These are phyloP conservation scores for Caenorhabditis imperialis DNA, from an alignment of 2,888 invertebrate species.

Conservation along the genomic window DNA sequence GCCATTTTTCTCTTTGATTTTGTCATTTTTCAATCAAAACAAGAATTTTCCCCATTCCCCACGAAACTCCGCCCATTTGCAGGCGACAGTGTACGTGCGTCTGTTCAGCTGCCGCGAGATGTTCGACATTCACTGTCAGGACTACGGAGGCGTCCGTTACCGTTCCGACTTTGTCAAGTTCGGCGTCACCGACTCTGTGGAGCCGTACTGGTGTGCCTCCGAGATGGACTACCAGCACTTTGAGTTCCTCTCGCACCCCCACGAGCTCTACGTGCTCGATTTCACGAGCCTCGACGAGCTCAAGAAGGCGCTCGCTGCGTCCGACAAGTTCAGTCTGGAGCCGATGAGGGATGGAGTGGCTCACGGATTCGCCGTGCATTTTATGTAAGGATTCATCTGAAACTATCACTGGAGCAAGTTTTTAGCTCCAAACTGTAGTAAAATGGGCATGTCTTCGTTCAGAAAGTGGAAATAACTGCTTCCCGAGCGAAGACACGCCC, in stretches of 20 bases:
- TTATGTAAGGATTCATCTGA: too few species aligned
- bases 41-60: too few species aligned
- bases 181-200: neutral
- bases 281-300: constrained; percentile 19
- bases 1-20: too few species aligned
- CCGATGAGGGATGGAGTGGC: constrained; percentile 17
- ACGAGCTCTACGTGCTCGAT: constrained; percentile 23
- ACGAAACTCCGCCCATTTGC: too few species aligned
- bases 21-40: too few species aligned
- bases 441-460: too few species aligned
- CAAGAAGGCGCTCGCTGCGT: neutral
- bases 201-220: constrained; percentile 59
- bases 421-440: too few species aligned
- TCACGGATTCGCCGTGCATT: constrained; percentile 43
- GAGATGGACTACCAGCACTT: constrained; percentile 30
- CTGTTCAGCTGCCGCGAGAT: constrained; percentile 43
- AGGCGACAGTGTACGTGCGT: constrained; percentile 37
- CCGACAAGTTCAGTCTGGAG: neutral
- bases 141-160: constrained; percentile 28
- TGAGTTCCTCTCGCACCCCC: constrained; percentile 35
- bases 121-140: constrained; percentile 42
- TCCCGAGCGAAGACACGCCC: too few species aligned
- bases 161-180: constrained; percentile 45
- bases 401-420: too few species aligned
- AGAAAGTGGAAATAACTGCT: too few species aligned